Conservation (phyloP, 1,140 invertebrate genomes). For the Meteorus sp. region DNA sequence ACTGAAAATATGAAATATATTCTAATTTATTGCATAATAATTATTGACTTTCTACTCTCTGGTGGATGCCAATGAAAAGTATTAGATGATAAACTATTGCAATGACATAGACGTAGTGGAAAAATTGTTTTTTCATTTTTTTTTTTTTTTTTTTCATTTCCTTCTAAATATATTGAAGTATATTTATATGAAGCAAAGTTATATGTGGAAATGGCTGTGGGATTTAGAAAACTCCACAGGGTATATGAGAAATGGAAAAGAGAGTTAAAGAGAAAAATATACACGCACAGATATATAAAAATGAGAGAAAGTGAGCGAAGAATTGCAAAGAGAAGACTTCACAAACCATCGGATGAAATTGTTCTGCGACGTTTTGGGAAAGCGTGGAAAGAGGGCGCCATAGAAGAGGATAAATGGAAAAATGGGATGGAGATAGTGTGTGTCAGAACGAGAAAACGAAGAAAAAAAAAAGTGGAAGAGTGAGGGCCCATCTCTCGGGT, state of each 20-base stretch:
- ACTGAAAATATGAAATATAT: slow-evolving; percentile 56
- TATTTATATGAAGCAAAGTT: neutral
- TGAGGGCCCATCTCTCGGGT: slow-evolving; percentile 38
- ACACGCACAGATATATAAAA: no score
- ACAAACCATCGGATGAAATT: slow-evolving; percentile 42
- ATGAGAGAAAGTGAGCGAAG: slow-evolving; percentile 31
- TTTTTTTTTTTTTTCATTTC: no score
- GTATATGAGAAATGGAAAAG: neutral
- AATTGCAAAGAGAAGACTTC: slow-evolving; percentile 32
- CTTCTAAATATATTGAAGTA: neutral
- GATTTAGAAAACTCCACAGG: neutral
- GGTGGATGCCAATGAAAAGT: no score
- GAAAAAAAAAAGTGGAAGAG: slow-evolving; percentile 18
- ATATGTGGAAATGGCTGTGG: neutral
- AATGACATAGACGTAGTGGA: no score
- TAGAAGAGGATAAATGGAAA: no score
- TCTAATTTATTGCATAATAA: slow-evolving; percentile 47
- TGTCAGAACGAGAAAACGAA: neutral
- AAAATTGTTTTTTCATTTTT: no score
- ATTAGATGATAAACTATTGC: no score
- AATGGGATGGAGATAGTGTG: no score
- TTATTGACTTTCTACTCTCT: slow-evolving; percentile 15
- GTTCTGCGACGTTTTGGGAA: slow-evolving; percentile 37
- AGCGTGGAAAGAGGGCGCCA: neutral
- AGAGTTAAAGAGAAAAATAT: no score